These are phyloP conservation scores for Rhizoglyphus robini DNA, from an alignment of 1,140 invertebrate genomes.

Conservation along the genomic window DNA sequence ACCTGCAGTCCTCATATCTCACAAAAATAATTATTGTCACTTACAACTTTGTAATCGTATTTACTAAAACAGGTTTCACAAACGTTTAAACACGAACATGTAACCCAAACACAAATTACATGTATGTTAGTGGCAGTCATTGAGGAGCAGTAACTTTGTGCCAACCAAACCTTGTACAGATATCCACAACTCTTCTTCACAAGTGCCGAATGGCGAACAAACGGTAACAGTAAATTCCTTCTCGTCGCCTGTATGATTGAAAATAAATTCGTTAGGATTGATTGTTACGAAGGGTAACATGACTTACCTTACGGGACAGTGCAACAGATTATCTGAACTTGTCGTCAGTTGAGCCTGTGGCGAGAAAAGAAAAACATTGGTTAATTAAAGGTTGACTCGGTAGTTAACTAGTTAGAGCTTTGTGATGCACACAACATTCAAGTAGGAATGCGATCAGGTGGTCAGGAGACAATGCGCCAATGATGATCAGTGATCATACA, in stretches of 20 bases:
- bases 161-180: conserved; percentile 71
- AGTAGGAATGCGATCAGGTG: too few relatives aligned
- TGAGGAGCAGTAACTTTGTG: background rate
- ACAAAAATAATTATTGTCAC: too few relatives aligned
- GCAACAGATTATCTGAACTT: conserved; percentile 15
- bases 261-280: background rate
- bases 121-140: background rate
- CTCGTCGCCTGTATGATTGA: conserved; percentile 67
- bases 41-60: too few relatives aligned
- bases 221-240: conserved; percentile 81
- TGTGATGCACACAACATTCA: too few relatives aligned
- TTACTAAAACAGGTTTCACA: too few relatives aligned
- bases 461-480: too few relatives aligned
- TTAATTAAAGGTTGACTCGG: too few relatives aligned
- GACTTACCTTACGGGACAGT: conserved; percentile 19
- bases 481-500: too few relatives aligned
- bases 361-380: background rate
- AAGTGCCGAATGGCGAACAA: conserved; percentile 90
- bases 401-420: too few relatives aligned
- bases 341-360: background rate
- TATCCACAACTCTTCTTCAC: conserved; percentile 82
- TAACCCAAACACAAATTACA: background rate
- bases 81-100: background rate
- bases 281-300: background rate
- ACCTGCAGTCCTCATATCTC: too few relatives aligned